Base-by-base conservation (phyloP, 2,797 vertebrate genomes). In the Microhierax caerulescens region DNA sequence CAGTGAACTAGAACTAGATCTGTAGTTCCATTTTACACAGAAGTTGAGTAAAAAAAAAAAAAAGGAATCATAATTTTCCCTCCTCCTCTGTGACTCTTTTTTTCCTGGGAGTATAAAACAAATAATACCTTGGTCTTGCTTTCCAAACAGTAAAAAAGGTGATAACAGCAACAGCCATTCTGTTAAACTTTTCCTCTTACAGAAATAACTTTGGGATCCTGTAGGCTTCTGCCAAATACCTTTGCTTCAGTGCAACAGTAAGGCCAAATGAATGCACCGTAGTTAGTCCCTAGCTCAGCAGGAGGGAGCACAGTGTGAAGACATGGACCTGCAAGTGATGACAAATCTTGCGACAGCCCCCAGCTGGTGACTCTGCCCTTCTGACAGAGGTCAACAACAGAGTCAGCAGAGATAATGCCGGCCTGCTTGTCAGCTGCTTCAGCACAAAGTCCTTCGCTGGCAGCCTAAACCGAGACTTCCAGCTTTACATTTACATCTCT, bases 341-440 rank as follows among this genome's bases (percentile, higher is more conserved):
- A 91, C 93, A 95, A 93, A 89, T 85, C 77, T 94, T 94, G 83
- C 15, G 50, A 96, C 95, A 95, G 88, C 18, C 86, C 83, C 74
- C 96, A 96, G 95, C 92, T 94, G 95, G 95, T 0, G 4, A 68
- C 51, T 87, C 70, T 94, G 92, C 77, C 90, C 81, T 96, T 91
- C 88, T 95, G 95, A 94, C 95, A 96, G 83, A 82, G 95, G 91
- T 95, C 96, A 87, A 50, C 54, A 85, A 70, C 77, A 70, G 95
- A 96, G 95, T 89, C 95, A 95, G 95, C 74, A 92, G 88, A 94
- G 88, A 82, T 45, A 94, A 93, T n/a, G 39, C 2, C 0, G 86
- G 36, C 63, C 74, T 4, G 10, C 91, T 87, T 87, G 90, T 93
- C 95, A 96, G 92, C 88, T 82, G 54, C 74, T 91, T 87, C 77